A percentile compares a stretch with the other conserved stretches of the same genome.
Conservation (phyloP, 2,113 vertebrate genomes). For the Periophthalmus modestus region DNA sequence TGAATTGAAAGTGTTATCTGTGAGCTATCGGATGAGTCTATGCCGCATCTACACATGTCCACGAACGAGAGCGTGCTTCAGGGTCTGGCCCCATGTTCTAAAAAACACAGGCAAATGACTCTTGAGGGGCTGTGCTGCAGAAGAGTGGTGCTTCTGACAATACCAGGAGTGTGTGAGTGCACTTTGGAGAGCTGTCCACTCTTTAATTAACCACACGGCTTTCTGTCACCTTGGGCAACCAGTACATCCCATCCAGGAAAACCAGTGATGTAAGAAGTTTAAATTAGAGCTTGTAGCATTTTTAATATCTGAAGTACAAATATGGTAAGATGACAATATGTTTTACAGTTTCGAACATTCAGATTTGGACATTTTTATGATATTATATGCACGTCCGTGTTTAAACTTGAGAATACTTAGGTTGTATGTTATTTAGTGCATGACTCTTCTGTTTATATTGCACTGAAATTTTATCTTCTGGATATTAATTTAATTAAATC, state of each 20-base stretch:
- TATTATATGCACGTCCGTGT: too few relatives aligned
- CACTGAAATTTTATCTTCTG: neutral
- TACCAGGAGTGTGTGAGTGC: slow-evolving; percentile 59
- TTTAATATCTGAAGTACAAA: neutral
- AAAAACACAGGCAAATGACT: slow-evolving; percentile 68
- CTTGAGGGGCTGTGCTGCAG: slow-evolving; percentile 60
- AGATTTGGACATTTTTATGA: neutral
- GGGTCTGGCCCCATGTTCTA: slow-evolving; percentile 38
- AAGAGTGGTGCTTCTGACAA: slow-evolving; percentile 71
- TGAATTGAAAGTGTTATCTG: slow-evolving; percentile 69
- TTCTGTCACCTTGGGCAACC: slow-evolving; percentile 57
- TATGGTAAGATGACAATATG: neutral
- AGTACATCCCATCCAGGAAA: slow-evolving; percentile 36
- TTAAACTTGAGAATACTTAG: neutral
- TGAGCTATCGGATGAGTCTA: slow-evolving; percentile 59
- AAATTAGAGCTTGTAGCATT: neutral
- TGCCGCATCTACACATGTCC: slow-evolving; percentile 39
- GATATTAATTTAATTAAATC: neutral
- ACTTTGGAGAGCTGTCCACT: slow-evolving; percentile 68
- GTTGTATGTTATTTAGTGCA: neutral
- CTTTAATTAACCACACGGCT: slow-evolving; percentile 63
- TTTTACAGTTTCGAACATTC: neutral
- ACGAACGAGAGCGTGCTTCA: slow-evolving; percentile 30
- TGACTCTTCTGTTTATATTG: neutral
- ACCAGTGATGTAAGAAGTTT: slow-evolving; percentile 2